Conservation (phyloP, 2,888 invertebrate genomes). For the Seira musarum region DNA sequence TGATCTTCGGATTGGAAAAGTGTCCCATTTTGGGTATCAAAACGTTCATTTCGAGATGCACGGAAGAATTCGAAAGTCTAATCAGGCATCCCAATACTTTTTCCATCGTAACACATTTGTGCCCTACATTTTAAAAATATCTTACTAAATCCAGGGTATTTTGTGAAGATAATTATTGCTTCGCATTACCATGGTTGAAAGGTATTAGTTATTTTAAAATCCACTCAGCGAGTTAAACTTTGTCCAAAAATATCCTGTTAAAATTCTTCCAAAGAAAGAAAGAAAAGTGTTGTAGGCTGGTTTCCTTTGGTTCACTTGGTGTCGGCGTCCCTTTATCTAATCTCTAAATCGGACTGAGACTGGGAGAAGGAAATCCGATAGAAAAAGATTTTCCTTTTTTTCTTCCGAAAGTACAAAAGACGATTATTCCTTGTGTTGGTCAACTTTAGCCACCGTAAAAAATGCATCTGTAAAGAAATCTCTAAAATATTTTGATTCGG, state of each 20-base stretch:
- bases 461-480: not conserved
- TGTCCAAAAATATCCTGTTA: constrained; percentile 33
- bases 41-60: too few relatives aligned
- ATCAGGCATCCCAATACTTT: too few relatives aligned
- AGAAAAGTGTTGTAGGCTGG: constrained; percentile 13
- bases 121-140: not conserved
- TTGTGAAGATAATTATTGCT: too few relatives aligned
- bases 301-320: constrained; percentile 10
- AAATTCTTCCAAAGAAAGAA: not conserved
- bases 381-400: constrained; percentile 10
- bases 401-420: constrained; percentile 5
- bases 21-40: too few relatives aligned
- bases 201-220: constrained; percentile 36
- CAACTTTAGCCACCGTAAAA: constrained; percentile 19
- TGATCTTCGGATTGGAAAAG: too few relatives aligned
- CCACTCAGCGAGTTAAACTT: too few relatives aligned
- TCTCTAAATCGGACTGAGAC: constrained; percentile 41
- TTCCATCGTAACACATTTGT: too few relatives aligned
- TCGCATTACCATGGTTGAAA: too few relatives aligned
- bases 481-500: constrained; percentile 31
- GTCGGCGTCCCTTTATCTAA: constrained; percentile 57
- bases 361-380: constrained; percentile 31
- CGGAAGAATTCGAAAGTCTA: too few relatives aligned
- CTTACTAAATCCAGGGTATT: too few relatives aligned
- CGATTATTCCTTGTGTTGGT: not conserved